Evolutionary conservation across 2,113 vertebrate genomes (phyloP), one percentile per base, ranked within the genome.

Genomic region (Furnarius figulus): DNA sequence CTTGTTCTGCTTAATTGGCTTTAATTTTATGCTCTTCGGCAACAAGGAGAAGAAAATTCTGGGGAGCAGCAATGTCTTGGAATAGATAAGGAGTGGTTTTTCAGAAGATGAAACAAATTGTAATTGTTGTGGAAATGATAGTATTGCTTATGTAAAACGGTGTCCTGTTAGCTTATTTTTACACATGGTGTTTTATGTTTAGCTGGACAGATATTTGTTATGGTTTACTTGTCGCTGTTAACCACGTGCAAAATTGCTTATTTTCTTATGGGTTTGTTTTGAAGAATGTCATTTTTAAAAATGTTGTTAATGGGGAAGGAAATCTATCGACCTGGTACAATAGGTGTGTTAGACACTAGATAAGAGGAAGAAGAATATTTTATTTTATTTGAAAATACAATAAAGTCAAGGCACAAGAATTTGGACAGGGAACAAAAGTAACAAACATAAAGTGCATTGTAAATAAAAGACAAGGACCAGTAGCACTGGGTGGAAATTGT

Each of bases 351-450:
- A 93, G 72, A 93, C 66, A 35, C 61, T 94, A 96, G 76, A 94
- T 96, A 96, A 96, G 74, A 91, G 83, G 79, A 94, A 75, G 63
- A 96, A 95, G 85, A 97, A 18, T 86, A 90, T 84, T 40, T 80
- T 90, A 52, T 71, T 96, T 94, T 95, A 88, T 74, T 93, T 78
- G 59, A 94, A 92, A 89, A 82, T 72, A 95, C 92, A 96, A 95
- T 94, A 30, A 52, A 75, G 47, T 87, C 62, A 87, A 82, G 86
- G 65, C 86, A 62, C 62, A 92, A 94, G 52, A 93, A 89, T 70
- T 96, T 96, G 94, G 93, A 94, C 61, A 35, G 37, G 58, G 95
- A 82, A 95, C 95, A 96, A 96, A 87, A 89, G 82, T 82, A 93
- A 90, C 63, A 92, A 95, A 90, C 83, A 89, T 52, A 63, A 94